Base-by-base conservation (phyloP, 2,113 vertebrate species). In the Edolisoma coerulescens region DNA sequence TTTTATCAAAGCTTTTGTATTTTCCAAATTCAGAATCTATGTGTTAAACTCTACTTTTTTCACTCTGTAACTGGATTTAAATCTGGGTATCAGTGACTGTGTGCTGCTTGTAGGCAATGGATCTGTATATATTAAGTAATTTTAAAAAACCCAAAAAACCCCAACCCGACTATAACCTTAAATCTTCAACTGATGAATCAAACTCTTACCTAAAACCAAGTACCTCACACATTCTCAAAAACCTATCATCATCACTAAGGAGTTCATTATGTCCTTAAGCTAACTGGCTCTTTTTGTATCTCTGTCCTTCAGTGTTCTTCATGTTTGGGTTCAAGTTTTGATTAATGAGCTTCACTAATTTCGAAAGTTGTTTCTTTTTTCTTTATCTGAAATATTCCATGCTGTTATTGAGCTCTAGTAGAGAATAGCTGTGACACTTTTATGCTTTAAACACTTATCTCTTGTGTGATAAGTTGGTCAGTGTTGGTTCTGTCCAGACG, bases 141-240 rank as follows among this genome's bases (percentile, higher is more conserved):
- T 37, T 4, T 1, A 10, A 45, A 84, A 67, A 18, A 2, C 0
- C 1, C 3, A 2, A 10, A 24, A 42, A 42, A 16, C 1, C 24
- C 15, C 16, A 49, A 33, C 21, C 52, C 16, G 13, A 17, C 9
- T 33, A 9, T 21, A 56, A 59, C 28, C 4, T 70, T 49, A n/a
- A 56, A 24, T 45, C 61, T 19, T 63, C 41, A 78, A 20, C n/a
- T 59, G 10, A 24, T 28, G 13, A 69, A n/a, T 89, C 28, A 54
- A 59, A 47, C 4, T 24, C 15, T 74, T 78, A 54, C 16, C 11
- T 68, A 59, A 70, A 89, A 78, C 57, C 16, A 15, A 47, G 20
- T 32, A 39, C 42, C 4, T 74, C 24, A 44, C 0, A 0, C 11
- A 41, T n/a, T 89, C 23, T 61, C 24, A 78, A 68, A 90, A 70